These are phyloP conservation scores for Pedetes capensis DNA, from an alignment of 2,113 vertebrate genomes.

Conservation along the genomic window DNA sequence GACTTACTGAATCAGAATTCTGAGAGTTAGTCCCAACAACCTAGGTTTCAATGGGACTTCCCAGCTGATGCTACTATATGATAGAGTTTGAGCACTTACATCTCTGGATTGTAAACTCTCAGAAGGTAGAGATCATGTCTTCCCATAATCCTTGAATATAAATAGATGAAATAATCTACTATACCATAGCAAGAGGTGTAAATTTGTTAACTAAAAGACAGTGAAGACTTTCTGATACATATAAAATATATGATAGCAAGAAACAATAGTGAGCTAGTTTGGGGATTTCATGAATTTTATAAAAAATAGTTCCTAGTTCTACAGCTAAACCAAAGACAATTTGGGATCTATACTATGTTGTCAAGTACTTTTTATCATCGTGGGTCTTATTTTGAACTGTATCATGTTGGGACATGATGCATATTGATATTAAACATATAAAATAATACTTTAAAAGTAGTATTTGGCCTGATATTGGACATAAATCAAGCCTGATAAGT, in stretches of 20 bases:
- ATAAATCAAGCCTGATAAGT: background rate
- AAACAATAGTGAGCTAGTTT: background rate
- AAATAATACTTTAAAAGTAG: background rate
- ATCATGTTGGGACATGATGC: background rate
- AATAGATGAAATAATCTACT: background rate
- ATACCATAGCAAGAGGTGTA: background rate
- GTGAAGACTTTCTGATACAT: background rate
- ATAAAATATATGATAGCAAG: background rate
- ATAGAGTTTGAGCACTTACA: background rate
- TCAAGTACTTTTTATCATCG: background rate
- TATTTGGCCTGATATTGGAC: background rate
- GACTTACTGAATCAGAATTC: background rate
- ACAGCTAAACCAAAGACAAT: background rate
- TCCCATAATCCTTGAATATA: background rate
- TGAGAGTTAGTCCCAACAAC: background rate
- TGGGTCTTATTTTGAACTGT: background rate
- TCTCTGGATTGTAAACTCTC: background rate
- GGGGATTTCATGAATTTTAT: background rate
- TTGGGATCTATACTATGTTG: background rate
- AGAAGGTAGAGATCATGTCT: background rate
- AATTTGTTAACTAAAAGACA: background rate
- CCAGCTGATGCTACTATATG: fast-evolving
- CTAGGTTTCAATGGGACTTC: background rate
- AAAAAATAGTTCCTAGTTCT: background rate
- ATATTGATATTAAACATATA: background rate